Conservation (phyloP, 2,888 invertebrate genomes). For the Syrista parreyssii region DNA sequence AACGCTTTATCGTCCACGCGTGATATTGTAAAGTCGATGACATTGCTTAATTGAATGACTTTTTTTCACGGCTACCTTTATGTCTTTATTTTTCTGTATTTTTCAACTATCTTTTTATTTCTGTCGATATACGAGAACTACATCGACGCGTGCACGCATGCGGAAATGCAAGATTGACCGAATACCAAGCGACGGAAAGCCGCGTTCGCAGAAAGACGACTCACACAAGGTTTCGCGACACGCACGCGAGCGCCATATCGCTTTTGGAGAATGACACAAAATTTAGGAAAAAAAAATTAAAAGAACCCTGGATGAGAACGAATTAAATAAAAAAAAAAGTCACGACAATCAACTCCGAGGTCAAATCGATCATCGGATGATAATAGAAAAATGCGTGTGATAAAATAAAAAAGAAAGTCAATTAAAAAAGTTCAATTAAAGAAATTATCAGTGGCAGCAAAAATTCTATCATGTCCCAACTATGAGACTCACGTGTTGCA, state of each 20-base stretch:
- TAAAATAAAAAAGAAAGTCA: not conserved
- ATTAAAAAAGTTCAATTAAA: not conserved
- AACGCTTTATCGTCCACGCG: not conserved
- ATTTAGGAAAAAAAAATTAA: not conserved
- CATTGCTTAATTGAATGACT: not conserved
- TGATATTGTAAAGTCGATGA: not conserved
- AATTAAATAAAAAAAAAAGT: not conserved
- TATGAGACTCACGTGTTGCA: conserved; percentile 37
- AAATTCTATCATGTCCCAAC: not conserved
- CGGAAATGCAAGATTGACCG: conserved; percentile 42
- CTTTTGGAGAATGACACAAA: not conserved
- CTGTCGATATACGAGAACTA: conserved; percentile 20
- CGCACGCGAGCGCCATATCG: not conserved
- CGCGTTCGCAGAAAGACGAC: conserved; percentile 41
- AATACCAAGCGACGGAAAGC: conserved; percentile 12
- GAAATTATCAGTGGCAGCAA: not conserved
- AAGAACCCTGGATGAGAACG: not conserved
- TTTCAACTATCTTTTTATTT: not conserved
- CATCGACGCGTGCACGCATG: conserved; percentile 27
- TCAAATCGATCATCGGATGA: too few relatives aligned
- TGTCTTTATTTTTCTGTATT: not conserved
- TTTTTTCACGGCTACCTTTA: not conserved
- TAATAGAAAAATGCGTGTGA: too few relatives aligned
- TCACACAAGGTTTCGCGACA: not conserved
- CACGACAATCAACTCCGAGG: not conserved